Conservation (phyloP, 35 echinoderm and acorn worm genomes). For the Diadema setosum region DNA sequence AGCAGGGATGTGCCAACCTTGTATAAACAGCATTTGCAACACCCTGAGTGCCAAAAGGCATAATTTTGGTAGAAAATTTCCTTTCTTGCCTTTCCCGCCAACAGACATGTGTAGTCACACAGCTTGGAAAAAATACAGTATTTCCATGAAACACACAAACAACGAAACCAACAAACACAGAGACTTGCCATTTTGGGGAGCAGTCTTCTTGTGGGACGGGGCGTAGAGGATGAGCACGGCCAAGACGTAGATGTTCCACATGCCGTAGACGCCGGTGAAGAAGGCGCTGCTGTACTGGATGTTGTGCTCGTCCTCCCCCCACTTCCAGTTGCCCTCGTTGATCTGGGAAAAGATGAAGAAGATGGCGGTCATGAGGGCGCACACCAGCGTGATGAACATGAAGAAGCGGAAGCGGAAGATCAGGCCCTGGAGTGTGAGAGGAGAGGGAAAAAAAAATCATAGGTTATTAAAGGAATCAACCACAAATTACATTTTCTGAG, state of each 20-base stretch:
- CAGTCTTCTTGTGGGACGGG: constrained; percentile 78
- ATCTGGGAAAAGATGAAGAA: constrained; percentile 96
- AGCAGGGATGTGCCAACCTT: too few species aligned
- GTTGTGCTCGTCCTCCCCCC: constrained; percentile 43
- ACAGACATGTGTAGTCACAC: too few species aligned
- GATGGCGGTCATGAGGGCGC: constrained; percentile 86
- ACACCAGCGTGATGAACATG: constrained; percentile 87
- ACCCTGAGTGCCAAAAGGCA: too few species aligned
- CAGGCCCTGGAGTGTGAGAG: constrained; percentile 55
- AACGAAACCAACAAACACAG: too few species aligned
- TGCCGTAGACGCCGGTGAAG: constrained; percentile 95
- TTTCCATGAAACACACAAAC: too few species aligned
- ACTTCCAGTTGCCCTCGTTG: constrained; percentile 67
- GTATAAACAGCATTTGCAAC: too few species aligned
- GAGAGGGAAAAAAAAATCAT: neutral
- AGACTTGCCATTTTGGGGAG: constrained; percentile 38
- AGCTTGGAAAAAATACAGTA: too few species aligned
- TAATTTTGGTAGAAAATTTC: too few species aligned
- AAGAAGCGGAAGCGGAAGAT: constrained; percentile 96
- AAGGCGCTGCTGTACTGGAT: constrained; percentile 91
- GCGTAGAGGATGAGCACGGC: constrained; percentile 88
- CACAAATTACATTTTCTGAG: too few species aligned
- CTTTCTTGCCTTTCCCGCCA: too few species aligned
- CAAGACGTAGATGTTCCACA: constrained; percentile 97
- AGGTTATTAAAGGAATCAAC: too few species aligned